Evolutionary conservation across 2,797 vertebrate genomes (phyloP).

Genomic region (Sarcophilus harrisii): DNA sequence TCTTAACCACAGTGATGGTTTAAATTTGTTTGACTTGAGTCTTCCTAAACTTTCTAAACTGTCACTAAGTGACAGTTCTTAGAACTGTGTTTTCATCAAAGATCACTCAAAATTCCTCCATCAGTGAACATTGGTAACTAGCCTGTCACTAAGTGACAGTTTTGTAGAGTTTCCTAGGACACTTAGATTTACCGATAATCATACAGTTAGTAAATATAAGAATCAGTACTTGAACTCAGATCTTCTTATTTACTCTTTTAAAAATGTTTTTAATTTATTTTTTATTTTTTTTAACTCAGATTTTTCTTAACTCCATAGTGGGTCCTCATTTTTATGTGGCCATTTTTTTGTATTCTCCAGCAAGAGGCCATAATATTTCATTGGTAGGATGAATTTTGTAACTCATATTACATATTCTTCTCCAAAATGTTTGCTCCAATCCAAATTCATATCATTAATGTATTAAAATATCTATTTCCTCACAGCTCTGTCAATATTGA

Average conservation of each 20-base stretch:
- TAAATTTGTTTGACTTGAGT: background rate
- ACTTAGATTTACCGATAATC: background rate
- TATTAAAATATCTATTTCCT: background rate
- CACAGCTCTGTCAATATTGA: background rate
- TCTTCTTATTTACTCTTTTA: too few species aligned
- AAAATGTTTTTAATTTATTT: too few species aligned
- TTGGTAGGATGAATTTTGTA: background rate
- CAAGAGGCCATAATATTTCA: too few species aligned
- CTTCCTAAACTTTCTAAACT: too few species aligned
- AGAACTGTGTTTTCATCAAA: background rate
- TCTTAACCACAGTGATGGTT: background rate
- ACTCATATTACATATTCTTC: background rate
- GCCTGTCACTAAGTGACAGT: background rate
- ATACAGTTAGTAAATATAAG: background rate
- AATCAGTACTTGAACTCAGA: background rate
- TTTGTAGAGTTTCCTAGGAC: background rate
- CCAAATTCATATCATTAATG: background rate
- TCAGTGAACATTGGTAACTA: background rate
- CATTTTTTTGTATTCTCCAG: too few species aligned
- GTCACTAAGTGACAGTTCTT: background rate
- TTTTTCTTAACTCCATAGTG: background rate
- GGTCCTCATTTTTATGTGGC: background rate
- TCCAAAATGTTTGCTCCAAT: background rate
- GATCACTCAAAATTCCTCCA: background rate
- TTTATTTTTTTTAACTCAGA: background rate